Evolutionary conservation across 2,113 vertebrate species (phyloP).

Genomic region (Nannospalax galili): DNA sequence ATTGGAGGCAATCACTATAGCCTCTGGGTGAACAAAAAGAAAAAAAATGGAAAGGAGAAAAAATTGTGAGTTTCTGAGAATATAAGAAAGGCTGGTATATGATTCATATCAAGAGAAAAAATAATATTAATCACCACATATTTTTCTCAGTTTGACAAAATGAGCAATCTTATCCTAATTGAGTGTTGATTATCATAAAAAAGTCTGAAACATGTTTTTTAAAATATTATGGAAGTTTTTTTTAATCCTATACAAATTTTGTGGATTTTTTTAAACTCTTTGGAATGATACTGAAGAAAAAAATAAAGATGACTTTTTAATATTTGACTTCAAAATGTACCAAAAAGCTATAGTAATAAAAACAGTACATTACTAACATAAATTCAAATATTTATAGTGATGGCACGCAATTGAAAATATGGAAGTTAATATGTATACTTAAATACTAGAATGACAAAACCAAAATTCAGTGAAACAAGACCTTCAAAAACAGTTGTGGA

Average conservation of each 20-base stretch:
- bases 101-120: not conserved
- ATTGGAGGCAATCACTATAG: not conserved
- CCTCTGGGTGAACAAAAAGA: constrained; percentile 2
- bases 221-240: not conserved
- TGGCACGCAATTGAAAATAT: too few species aligned
- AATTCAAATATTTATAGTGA: too few species aligned
- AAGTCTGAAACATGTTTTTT: not conserved
- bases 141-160: constrained; percentile 26
- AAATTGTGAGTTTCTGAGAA: not conserved
- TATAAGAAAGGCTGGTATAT: not conserved
- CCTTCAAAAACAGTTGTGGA: too few species aligned
- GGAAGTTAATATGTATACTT: not conserved
- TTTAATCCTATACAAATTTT: not conserved
- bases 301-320: not conserved
- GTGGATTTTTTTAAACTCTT: not conserved
- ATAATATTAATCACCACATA: not conserved
- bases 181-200: not conserved
- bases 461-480: too few species aligned
- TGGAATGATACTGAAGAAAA: too few species aligned
- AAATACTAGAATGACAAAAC: too few species aligned
- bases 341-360: not conserved
- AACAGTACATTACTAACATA: not conserved
- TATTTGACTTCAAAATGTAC: not conserved
- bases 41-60: not conserved
- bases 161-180: not conserved